Conservation (phyloP, 2,888 invertebrate species). For the Cephus nigrinus region DNA sequence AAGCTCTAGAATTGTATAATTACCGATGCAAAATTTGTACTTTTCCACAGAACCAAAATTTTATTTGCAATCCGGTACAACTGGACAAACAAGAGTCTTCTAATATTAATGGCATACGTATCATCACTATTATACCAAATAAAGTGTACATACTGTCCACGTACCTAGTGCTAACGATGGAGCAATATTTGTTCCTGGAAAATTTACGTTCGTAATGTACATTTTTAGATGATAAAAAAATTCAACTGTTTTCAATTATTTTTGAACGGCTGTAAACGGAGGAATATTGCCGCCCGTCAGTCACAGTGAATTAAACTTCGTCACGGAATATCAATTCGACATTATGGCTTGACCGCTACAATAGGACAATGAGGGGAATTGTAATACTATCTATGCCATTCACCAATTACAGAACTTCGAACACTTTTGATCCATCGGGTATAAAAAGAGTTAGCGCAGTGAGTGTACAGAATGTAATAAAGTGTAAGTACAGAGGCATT, state of each 20-base stretch:
- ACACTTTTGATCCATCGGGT: neutral
- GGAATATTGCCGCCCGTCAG: neutral
- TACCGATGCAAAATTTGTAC: neutral
- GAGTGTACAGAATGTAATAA: neutral
- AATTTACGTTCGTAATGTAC: neutral
- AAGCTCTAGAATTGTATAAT: neutral
- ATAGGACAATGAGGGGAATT: neutral
- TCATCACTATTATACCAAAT: neutral
- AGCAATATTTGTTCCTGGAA: neutral
- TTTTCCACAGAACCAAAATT: neutral
- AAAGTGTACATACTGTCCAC: neutral
- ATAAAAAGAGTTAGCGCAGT: neutral
- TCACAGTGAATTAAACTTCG: neutral
- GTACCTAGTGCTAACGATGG: neutral
- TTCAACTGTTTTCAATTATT: neutral
- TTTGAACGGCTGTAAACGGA: neutral
- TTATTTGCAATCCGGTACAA: neutral
- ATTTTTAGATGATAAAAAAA: neutral
- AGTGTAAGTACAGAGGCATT: neutral
- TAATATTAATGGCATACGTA: neutral
- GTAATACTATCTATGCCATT: neutral
- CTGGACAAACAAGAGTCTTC: neutral
- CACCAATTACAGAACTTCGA: neutral
- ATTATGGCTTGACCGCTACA: neutral
- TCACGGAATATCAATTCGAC: neutral